Evolutionary conservation across 2,888 invertebrate genomes (phyloP).

Genomic region (Plutella xylostella): DNA sequence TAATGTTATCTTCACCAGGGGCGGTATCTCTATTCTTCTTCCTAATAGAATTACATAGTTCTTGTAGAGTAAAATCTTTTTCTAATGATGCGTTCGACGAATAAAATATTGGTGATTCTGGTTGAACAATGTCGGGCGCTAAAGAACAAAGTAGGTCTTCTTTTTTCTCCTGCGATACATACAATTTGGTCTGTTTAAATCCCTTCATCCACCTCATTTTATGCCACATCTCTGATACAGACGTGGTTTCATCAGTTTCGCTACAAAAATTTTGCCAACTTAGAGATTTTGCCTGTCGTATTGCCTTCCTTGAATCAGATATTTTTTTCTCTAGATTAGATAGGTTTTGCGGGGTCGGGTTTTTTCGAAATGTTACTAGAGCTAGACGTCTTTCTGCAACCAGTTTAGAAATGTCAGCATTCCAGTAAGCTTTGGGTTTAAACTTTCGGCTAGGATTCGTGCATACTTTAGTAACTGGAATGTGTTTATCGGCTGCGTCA

Average conservation of each 20-base stretch:
- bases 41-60: not conserved
- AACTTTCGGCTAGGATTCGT: not conserved
- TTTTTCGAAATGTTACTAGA: not conserved
- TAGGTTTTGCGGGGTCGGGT: not conserved
- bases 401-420: not conserved
- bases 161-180: not conserved
- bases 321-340: not conserved
- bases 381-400: not conserved
- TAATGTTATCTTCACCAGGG: not conserved
- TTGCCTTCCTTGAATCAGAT: not conserved
- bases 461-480: not conserved
- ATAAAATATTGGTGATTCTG: not conserved
- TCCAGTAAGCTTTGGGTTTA: constrained; percentile 2
- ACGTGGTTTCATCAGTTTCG: not conserved
- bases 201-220: constrained; percentile 8
- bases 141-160: not conserved
- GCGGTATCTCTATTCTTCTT: not conserved
- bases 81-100: not conserved
- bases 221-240: not conserved
- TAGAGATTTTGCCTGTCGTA: not conserved
- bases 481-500: not conserved
- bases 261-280: not conserved
- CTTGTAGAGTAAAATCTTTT: not conserved
- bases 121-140: not conserved
- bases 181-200: not conserved